Percentiles rank a stretch among this genome's conserved stretches.
phyloP scores from a whole-genome alignment of 2,113 vertebrate genomes.

The Sus scrofa region DNA sequence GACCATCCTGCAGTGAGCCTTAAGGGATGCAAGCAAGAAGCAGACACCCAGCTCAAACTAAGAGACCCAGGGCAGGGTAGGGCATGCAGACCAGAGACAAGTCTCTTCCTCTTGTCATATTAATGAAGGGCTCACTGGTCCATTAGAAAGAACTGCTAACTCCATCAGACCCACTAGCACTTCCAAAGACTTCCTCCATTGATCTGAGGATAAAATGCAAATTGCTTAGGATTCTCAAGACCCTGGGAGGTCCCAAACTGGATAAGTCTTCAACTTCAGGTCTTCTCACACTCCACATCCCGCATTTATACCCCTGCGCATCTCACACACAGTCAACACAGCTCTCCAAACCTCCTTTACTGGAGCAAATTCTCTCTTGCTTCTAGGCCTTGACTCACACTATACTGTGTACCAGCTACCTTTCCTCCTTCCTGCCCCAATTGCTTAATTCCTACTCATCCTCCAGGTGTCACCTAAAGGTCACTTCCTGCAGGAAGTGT shows the following conservation, averaged over 20 bases:
- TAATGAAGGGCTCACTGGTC: neutral
- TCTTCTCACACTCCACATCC: too few relatives aligned
- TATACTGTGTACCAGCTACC: neutral
- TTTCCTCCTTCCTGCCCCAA: neutral
- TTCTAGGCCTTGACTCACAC: neutral
- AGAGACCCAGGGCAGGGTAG: neutral
- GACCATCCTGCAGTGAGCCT: neutral
- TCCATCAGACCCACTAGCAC: neutral
- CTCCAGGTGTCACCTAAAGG: neutral
- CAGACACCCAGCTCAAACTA: neutral
- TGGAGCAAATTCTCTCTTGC: neutral
- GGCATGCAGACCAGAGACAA: neutral
- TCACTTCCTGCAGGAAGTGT: neutral
- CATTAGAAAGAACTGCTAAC: neutral
- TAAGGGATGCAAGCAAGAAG: neutral
- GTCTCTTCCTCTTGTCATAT: accelerated
- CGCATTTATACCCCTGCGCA: neutral
- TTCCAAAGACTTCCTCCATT: neutral
- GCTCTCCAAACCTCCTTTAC: neutral
- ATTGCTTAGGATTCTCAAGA: neutral
- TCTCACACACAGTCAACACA: neutral
- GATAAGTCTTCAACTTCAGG: neutral
- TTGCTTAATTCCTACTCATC: neutral
- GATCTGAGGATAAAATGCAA: neutral
- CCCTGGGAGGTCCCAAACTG: neutral